Evolutionary conservation across 2,888 invertebrate species (phyloP).

Genomic region (Periphyllus acericola): DNA sequence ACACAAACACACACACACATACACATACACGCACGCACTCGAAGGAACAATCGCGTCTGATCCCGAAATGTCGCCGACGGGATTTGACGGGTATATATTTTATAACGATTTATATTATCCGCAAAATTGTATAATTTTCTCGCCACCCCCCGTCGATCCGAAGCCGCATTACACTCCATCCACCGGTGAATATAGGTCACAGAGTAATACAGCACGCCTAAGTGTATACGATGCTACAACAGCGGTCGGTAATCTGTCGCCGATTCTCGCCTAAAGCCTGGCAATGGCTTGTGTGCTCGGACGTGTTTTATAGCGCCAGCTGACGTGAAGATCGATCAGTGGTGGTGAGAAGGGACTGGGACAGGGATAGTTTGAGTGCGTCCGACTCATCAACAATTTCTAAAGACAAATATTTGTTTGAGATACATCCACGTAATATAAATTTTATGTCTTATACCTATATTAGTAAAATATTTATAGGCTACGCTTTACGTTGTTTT

Average conservation of each 20-base stretch:
- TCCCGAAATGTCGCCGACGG: neutral
- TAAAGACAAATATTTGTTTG: no score
- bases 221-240: neutral
- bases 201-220: neutral
- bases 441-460: no score
- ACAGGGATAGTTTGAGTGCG: no score
- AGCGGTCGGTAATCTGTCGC: neutral
- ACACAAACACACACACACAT: neutral
- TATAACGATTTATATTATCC: slow-evolving; percentile 9
- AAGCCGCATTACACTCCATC: neutral
- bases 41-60: neutral
- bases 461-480: no score
- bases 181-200: neutral
- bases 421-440: no score
- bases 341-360: no score
- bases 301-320: no score
- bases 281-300: no score
- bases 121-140: slow-evolving; percentile 27
- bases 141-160: neutral
- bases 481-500: no score
- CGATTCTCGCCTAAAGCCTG: no score
- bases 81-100: slow-evolving; percentile 19
- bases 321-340: no score
- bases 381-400: no score
- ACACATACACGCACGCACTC: neutral